These are phyloP conservation scores for Drosophila funebris DNA, from an alignment of 1,140 invertebrate genomes.

Conservation along the genomic window DNA sequence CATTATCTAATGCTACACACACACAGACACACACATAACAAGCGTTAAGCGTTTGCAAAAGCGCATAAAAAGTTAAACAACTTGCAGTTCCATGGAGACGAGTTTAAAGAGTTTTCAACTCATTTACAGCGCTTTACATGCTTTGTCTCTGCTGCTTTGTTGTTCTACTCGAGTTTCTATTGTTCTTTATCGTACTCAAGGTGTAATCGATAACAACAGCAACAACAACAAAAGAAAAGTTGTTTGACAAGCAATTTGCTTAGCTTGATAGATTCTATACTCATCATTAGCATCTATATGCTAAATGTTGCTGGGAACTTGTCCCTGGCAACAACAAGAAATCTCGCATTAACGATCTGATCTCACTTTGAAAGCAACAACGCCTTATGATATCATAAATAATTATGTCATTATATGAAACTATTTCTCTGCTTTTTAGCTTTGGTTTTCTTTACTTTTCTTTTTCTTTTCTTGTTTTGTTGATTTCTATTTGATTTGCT, in stretches of 20 bases:
- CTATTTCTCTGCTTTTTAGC: too few species aligned
- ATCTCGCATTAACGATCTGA: too few species aligned
- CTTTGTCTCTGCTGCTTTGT: not conserved
- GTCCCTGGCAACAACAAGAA: too few species aligned
- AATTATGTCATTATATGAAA: conserved; percentile 2
- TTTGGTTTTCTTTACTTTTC: not conserved
- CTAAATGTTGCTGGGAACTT: too few species aligned
- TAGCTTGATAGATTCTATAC: conserved; percentile 5
- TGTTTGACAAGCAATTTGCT: conserved; percentile 8
- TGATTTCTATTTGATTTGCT: conserved; percentile 6
- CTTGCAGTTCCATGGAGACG: not conserved
- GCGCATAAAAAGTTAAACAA: not conserved
- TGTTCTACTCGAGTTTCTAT: not conserved
- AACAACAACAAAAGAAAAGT: conserved; percentile 8
- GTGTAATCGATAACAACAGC: conserved; percentile 15
- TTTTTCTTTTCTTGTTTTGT: not conserved
- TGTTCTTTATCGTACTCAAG: conserved; percentile 36
- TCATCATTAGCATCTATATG: conserved; percentile 27
- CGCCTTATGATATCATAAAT: too few species aligned
- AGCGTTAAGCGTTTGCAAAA: too few species aligned
- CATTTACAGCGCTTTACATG: not conserved
- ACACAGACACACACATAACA: too few species aligned
- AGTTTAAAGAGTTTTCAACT: not conserved
- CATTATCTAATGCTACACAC: not conserved
- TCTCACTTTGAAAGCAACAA: not conserved